phyloP scores from a whole-genome alignment of 2,113 vertebrate genomes.

The Speoplatyrhinus poulsoni region DNA sequence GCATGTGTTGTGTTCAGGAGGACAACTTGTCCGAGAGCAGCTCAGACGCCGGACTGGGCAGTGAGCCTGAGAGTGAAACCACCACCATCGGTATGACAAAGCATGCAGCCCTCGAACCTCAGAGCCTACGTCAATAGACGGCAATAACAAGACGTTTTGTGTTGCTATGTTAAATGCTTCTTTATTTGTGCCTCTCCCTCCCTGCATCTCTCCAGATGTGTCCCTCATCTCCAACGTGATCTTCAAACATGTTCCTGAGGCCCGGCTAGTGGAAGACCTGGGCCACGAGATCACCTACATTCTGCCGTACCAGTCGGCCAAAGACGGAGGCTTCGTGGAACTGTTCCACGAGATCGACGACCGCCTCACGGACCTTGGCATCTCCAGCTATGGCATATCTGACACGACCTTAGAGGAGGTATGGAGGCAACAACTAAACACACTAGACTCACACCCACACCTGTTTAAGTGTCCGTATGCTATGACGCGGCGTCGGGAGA shows the following conservation, averaged over 20 bases:
- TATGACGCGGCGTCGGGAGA: no score
- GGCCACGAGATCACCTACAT: conserved; percentile 95
- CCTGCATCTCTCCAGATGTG: conserved; percentile 79
- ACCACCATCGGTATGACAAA: conserved; percentile 87
- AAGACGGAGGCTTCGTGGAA: conserved; percentile 93
- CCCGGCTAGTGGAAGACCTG: conserved; percentile 93
- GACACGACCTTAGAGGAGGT: conserved; percentile 98
- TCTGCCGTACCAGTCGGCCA: conserved; percentile 92
- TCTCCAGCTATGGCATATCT: conserved; percentile 97
- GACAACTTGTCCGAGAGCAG: conserved; percentile 97
- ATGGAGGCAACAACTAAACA: conserved; percentile 11
- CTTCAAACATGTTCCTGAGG: conserved; percentile 89
- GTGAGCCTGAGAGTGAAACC: conserved; percentile 98
- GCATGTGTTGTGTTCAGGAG: conserved; percentile 76
- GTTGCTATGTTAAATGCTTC: not conserved
- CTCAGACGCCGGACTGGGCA: conserved; percentile 95
- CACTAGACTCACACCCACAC: not conserved
- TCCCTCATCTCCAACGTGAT: conserved; percentile 95
- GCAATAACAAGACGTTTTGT: not conserved
- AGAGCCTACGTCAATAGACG: not conserved
- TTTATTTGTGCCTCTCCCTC: not conserved
- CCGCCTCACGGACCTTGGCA: conserved; percentile 90
- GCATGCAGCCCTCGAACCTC: not conserved
- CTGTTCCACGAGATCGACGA: conserved; percentile 98
- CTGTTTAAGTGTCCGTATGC: not conserved